Evolutionary conservation across 2,888 invertebrate species (phyloP), one percentile per base, ranked within the genome.

Genomic region (Antitype chi): DNA sequence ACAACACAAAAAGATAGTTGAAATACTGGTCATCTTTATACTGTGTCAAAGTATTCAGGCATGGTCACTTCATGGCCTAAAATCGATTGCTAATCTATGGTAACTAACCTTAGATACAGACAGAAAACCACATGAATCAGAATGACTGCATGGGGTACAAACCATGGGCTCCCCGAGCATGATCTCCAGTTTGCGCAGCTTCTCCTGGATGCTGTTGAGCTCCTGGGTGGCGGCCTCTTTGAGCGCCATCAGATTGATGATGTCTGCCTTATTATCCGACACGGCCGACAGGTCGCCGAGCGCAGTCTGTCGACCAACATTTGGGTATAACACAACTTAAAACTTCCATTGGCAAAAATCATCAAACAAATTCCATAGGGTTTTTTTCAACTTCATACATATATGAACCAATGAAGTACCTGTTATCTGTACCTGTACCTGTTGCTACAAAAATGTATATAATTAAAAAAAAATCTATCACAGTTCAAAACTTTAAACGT

Each of bases 111-210:
- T 11, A 47, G 11, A 13, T 47, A n/a, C 13, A 25, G 17, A 64
- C 6, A 43, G 11, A 25, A 25, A 64, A 28, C 13, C 47, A 28
- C 25, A 28, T 49, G 49, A 8, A 28, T 49, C 25, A 66, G 20
- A 28, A 49, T 49, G 4, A 49, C 28, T 53, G 53, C 32, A 23
- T 38, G 32, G 25, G 28, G 28, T 28, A 28, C 75, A 15, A 74
- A 94, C 96, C 93, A 94, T 91, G 0, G 96, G 96, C 47, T 96
- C 95, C 2, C 96, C 96, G 0, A 96, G 90, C n/a, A 90, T 85
- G 0, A 85, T 52, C 6, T 91, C 91, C 9, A 96, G 87, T 4
- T 86, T 49, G 2, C 77, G 69, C 76, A 95, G 80, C 66, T 76
- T 85, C 2, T 89, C 84, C 28, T 91, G 85, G 23, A 95, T 74